Base-by-base conservation (phyloP, 1,140 invertebrate species). In the Achroia grisella region DNA sequence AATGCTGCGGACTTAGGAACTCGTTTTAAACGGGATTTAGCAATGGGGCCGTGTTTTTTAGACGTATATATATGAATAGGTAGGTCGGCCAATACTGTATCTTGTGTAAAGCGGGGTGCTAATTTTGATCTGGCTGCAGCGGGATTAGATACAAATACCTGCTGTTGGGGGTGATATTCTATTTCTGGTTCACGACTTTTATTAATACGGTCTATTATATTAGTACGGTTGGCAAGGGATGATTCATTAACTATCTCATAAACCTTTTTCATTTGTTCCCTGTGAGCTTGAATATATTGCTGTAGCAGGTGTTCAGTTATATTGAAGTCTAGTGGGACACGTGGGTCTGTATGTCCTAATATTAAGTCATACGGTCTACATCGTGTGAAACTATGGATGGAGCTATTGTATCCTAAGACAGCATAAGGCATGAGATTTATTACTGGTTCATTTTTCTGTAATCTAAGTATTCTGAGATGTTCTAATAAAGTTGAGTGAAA, bases 1-100 rank as follows among this genome's bases (percentile, higher is more conserved):
- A 58, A 58, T 36, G 17, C 28, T n/a, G 47, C 9, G 9, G 4
- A 34, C 23, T 59, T 59, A 54, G 48, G 50, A 9, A 33, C 34
- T 23, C 51, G 27, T 37, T 59, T 59, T 5, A 59, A 15, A 9
- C 51, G 34, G 1, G 40, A 48, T 35, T 59, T 59, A 9, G 56
- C 48, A 1, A 53, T 39, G 10, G 50, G 55, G 8, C 40, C 50
- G 4, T 27, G n/a, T 44, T 53, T 58, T 12, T 49, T 48, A 29
- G 30, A 39, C 0, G 48, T 51, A 35, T 52, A 51, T n/a, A 56
- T 56, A 28, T 56, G 54, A 9, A 52, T 57, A 0, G 55, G 49
- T 23, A 56, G 11, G 27, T 56, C 42, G 1, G 42, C 41, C 39
- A 52, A 12, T 6, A 48, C 54, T 17, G 14, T 48, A 15, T 56